Base-by-base conservation (phyloP, 1,140 invertebrate species). In the Conopomorpha cramerella region DNA sequence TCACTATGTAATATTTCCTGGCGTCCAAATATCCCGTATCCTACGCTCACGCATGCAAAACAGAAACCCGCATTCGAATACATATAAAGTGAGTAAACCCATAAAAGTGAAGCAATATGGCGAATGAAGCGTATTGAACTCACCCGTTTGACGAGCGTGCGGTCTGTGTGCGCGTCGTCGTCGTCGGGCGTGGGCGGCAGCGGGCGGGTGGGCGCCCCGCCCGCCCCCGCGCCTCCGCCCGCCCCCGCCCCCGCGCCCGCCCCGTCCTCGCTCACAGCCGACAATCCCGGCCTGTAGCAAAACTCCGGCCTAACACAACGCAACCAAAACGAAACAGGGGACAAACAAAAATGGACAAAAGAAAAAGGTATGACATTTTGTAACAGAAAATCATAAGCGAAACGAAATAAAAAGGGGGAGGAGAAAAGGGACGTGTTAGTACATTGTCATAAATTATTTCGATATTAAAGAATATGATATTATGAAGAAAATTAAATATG, bases 161-260 rank as follows among this genome's bases (percentile, higher is more conserved):
- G 84, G 68, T 95, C 92, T 39, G 89, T 87, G 57, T 80, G 80
- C 34, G 83, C 81, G 72, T 92, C 90, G 61, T 94, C 91, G 63
- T 93, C 90, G 58, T 92, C 92, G 12, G 95, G 95, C 14, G 94
- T 96, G 8, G 95, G 95, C 28, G 95, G 95, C 49, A 96, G 81
- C 36, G 94, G 94, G 42, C 94, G 83, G 65, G 93, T 95, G 29
- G 93, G 93, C 46, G 91, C 89, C 42, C 90, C 87, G 36, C 86
- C 86, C 0, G 51, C 37, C n/a, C n/a, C n/a, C n/a, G n/a, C n/a
- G n/a, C n/a, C n/a, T n/a, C n/a, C n/a, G n/a, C n/a, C n/a, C n/a
- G n/a, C n/a, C n/a, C n/a, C n/a, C n/a, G n/a, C n/a, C n/a, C n/a
- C n/a, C 33, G 37, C 45, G 28, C 63, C 59, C 25, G 51, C 50